Conservation (phyloP, 2,888 invertebrate genomes). For the Lysandra bellargus region DNA sequence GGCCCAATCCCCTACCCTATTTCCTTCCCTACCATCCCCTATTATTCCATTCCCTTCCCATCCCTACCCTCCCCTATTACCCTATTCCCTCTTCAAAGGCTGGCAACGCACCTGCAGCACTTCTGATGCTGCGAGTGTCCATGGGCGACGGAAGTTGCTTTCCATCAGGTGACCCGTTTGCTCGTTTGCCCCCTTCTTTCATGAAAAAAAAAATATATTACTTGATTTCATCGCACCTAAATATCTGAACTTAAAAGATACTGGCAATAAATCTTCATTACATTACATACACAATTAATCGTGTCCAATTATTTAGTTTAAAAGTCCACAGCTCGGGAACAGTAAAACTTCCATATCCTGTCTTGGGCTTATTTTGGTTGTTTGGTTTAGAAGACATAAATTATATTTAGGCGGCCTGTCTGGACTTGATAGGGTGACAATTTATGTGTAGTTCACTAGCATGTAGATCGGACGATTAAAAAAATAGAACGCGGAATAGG, state of each 20-base stretch:
- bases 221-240: too few species aligned
- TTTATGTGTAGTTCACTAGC: conserved; percentile 31
- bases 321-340: conserved; percentile 57
- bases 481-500: neutral
- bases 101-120: too few species aligned
- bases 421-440: conserved; percentile 35
- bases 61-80: too few species aligned
- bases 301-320: conserved; percentile 49
- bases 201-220: too few species aligned
- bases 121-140: too few species aligned
- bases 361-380: conserved; percentile 58
- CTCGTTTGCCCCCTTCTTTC: too few species aligned
- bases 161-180: too few species aligned
- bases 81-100: too few species aligned
- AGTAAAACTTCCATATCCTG: conserved; percentile 64
- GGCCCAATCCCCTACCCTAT: too few species aligned
- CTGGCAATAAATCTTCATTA: neutral
- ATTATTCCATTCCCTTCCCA: too few species aligned
- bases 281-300: conserved; percentile 38
- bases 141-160: too few species aligned
- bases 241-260: neutral
- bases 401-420: conserved; percentile 59
- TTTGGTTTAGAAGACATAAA: conserved; percentile 66
- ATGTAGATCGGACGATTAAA: neutral
- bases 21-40: too few species aligned